Base-by-base conservation (phyloP, 2,888 invertebrate genomes). In the Pasiphila rectangulata region DNA sequence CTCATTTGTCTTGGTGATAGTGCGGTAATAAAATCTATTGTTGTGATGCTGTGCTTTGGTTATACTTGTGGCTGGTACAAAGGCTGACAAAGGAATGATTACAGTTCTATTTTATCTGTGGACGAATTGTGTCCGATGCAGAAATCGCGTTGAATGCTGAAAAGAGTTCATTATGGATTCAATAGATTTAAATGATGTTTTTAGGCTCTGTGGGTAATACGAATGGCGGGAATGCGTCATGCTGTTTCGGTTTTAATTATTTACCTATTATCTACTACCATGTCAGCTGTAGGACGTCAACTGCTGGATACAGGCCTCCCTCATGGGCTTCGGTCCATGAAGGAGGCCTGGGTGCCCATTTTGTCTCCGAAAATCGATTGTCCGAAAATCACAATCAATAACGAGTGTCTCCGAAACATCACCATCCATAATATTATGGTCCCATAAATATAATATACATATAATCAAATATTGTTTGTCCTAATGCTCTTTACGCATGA, bases 1-100 rank as follows among this genome's bases (percentile, higher is more conserved):
- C 79, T 82, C 85, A 84, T 87, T 86, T 84, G 83, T 86, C 85
- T 86, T 83, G 71, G 69, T 72, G 73, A 78, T 80, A 77, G 77
- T 79, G 72, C 54, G 74, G 75, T 79, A 72, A 77, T 78, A 79
- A 79, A 79, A 78, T 69, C 75, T 73, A 79, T 82, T 84, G 80
- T 83, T 57, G 46, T 60, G 58, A 46, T 45, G 53, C 44, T 5
- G 9, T 32, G 10, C 10, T 32, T 32, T 17, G 16, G 32, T 16
- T 32, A 50, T 47, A 50, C 54, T 48, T 56, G 57, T 36, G 46
- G 54, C 47, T 49, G 37, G 32, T 45, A 55, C 58, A 59, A 61
- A 57, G 59, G 54, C 7, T 15, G 45, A 43, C 49, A 56, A 54
- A 48, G 48, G 41, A 49, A 54, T 59, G 44, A 52, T 53, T 55